phyloP scores from a whole-genome alignment of 1,140 invertebrate genomes.

The Tetragnatha versicolor region DNA sequence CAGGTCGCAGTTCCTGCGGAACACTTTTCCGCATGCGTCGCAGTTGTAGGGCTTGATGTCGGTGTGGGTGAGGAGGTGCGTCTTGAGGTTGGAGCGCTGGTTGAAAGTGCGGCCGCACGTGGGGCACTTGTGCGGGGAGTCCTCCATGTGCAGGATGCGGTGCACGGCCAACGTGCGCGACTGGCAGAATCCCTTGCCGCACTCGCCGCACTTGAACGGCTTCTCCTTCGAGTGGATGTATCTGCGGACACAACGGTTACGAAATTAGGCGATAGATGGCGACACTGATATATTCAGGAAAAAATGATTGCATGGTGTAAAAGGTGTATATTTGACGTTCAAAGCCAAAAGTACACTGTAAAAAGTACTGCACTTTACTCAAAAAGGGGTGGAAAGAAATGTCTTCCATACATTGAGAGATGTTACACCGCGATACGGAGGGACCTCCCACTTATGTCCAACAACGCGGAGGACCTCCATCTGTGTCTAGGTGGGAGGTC shows the following conservation, averaged over 20 bases:
- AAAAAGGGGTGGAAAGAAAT: neutral
- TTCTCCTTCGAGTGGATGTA: conserved; percentile 98
- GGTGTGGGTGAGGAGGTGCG: conserved; percentile 90
- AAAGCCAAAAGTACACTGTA: neutral
- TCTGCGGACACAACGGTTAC: conserved; percentile 68
- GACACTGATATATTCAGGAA: neutral
- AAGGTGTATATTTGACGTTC: neutral
- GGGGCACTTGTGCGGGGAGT: conserved; percentile 86
- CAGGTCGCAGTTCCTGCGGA: conserved; percentile 61
- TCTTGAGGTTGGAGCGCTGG: conserved; percentile 88
- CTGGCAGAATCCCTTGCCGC: conserved; percentile 97
- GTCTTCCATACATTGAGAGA: neutral
- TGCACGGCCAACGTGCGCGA: conserved; percentile 92
- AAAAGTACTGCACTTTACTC: neutral
- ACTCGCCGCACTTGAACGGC: conserved; percentile 94
- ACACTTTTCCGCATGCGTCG: conserved; percentile 62
- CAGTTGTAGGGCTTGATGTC: conserved; percentile 83
- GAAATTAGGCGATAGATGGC: neutral
- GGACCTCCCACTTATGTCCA: too few relatives aligned
- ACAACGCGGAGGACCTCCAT: too few relatives aligned
- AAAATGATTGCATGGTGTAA: neutral
- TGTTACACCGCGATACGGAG: neutral
- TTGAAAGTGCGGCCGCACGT: conserved; percentile 82
- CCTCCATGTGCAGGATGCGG: conserved; percentile 89
- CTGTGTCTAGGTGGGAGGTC: too few relatives aligned